These are phyloP conservation scores for Mesopsocus fuscifrons DNA, from an alignment of 2,888 invertebrate genomes.

Conservation along the genomic window DNA sequence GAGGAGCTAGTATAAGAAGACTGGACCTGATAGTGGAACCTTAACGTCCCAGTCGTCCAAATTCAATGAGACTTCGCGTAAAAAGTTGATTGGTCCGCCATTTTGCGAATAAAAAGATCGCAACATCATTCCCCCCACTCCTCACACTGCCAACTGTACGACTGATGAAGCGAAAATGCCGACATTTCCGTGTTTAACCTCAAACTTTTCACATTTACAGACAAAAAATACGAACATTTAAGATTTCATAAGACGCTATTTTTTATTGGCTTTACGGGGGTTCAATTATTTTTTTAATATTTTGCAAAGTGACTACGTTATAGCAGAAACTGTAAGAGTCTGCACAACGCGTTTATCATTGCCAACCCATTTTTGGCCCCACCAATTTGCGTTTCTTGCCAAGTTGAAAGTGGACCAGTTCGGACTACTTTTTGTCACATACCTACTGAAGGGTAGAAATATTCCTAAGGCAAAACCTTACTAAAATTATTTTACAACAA, in stretches of 20 bases:
- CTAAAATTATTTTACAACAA: too few species aligned
- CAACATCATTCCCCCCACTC: slow-evolving; percentile 9
- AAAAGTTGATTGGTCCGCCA: slow-evolving; percentile 9
- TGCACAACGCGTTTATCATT: background rate
- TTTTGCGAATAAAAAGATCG: slow-evolving; percentile 4
- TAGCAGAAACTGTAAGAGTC: background rate
- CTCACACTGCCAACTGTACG: slow-evolving; percentile 2
- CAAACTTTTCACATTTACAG: background rate
- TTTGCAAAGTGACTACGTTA: background rate
- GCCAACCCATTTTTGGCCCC: background rate
- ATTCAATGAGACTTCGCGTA: slow-evolving; percentile 5
- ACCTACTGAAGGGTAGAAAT: too few species aligned
- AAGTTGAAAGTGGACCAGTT: too few species aligned
- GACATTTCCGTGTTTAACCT: background rate
- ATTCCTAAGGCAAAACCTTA: too few species aligned
- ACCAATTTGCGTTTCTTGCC: background rate
- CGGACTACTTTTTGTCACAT: too few species aligned
- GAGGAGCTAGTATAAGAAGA: background rate
- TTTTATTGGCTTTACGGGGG: background rate
- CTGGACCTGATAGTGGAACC: background rate
- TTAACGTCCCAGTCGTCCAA: background rate
- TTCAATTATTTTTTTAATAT: background rate
- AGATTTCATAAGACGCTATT: background rate
- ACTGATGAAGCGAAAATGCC: slow-evolving; percentile 6
- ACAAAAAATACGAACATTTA: background rate